A percentile compares a stretch with the other conserved stretches of the same genome.
These are phyloP conservation scores for Emydocephalus ijimae DNA, from an alignment of 2,113 vertebrate species.

Conservation along the genomic window DNA sequence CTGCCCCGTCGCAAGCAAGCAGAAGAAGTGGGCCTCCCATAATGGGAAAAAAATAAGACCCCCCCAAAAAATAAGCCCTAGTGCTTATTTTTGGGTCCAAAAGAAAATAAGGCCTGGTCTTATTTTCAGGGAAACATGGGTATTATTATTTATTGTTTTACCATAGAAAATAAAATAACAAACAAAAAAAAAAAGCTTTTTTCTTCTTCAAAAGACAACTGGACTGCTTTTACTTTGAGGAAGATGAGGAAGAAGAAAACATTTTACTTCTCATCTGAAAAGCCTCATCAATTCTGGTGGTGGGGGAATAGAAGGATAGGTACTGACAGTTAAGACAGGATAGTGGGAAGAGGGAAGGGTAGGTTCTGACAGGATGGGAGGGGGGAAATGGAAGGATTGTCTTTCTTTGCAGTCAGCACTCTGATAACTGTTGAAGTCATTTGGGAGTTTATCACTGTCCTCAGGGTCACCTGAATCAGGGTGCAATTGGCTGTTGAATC, in stretches of 20 bases:
- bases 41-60: no score
- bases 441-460: background rate
- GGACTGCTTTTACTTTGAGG: background rate
- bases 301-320: background rate
- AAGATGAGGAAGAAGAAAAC: background rate
- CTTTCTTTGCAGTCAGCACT: background rate
- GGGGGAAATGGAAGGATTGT: background rate
- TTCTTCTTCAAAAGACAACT: background rate
- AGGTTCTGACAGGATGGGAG: background rate
- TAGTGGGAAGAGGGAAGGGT: background rate
- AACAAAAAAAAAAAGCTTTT: background rate
- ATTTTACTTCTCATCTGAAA: background rate
- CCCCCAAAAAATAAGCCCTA: no score
- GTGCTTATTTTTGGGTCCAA: no score
- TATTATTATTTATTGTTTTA: no score
- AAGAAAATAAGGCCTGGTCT: no score
- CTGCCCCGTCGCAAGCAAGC: no score
- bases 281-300: background rate
- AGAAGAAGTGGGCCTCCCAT: no score
- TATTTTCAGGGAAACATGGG: no score
- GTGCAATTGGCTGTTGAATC: background rate
- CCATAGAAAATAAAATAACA: no score
- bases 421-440: background rate
- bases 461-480: background rate
- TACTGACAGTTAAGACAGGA: background rate